These are phyloP conservation scores for Eutrigla gurnardus DNA, from an alignment of 2,797 vertebrate genomes.

Conservation along the genomic window DNA sequence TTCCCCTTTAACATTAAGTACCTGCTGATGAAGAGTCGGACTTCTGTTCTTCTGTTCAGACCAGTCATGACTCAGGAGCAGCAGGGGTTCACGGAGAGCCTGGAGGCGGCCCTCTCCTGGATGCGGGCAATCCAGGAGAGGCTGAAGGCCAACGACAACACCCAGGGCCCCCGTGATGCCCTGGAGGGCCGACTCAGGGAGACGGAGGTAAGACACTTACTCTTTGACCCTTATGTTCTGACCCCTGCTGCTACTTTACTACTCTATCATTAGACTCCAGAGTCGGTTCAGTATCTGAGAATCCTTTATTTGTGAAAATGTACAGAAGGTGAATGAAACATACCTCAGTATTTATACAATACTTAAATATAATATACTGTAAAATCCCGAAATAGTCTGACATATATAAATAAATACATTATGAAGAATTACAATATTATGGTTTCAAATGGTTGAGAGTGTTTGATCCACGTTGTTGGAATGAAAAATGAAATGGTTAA, in stretches of 20 bases:
- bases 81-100: slow-evolving; percentile 88
- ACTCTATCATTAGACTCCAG: neutral
- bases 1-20: neutral
- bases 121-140: slow-evolving; percentile 90
- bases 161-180: slow-evolving; percentile 89
- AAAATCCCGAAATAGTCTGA: neutral
- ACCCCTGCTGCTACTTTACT: slow-evolving; percentile 8
- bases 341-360: neutral
- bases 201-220: slow-evolving; percentile 87
- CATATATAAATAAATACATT: neutral
- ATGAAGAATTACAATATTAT: neutral
- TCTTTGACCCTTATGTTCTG: slow-evolving; percentile 9
- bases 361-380: neutral
- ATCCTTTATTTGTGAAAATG: neutral
- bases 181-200: slow-evolving; percentile 91
- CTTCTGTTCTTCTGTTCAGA: slow-evolving; percentile 57
- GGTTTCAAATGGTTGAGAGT: neutral
- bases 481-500: neutral
- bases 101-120: slow-evolving; percentile 90
- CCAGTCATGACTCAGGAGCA: slow-evolving; percentile 89
- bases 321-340: neutral
- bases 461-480: neutral
- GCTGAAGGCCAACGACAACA: slow-evolving; percentile 91
- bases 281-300: neutral
- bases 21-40: neutral